A percentile compares a stretch with the other conserved stretches of the same genome.
Evolutionary conservation across 2,113 vertebrate genomes (phyloP).

Genomic region (Numenius arquata): DNA sequence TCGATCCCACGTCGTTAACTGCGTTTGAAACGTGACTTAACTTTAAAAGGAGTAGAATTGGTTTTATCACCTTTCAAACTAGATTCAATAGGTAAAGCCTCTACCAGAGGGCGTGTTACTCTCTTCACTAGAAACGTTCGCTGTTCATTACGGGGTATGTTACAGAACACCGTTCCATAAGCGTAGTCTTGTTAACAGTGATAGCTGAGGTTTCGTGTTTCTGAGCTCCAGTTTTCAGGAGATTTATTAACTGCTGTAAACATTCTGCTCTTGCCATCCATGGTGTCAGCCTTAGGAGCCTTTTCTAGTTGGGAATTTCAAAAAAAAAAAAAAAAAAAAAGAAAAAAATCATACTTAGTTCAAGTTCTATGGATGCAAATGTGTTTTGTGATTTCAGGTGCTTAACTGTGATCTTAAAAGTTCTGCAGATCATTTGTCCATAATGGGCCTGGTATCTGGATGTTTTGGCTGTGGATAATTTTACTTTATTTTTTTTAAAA

Average conservation of each 20-base stretch:
- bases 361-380: slow-evolving; percentile 65
- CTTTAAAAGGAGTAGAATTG: slow-evolving; percentile 45
- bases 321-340: background rate
- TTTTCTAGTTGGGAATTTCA: slow-evolving; percentile 52
- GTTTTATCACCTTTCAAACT: slow-evolving; percentile 46
- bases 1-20: background rate
- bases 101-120: background rate
- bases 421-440: slow-evolving; percentile 64
- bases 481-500: background rate
- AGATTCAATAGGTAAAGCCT: slow-evolving; percentile 32
- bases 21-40: slow-evolving; percentile 25
- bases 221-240: slow-evolving; percentile 69
- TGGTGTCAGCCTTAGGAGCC: slow-evolving; percentile 61
- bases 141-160: slow-evolving; percentile 36
- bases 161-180: slow-evolving; percentile 21
- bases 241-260: slow-evolving; percentile 67
- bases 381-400: slow-evolving; percentile 68
- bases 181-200: slow-evolving; percentile 57
- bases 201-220: slow-evolving; percentile 62
- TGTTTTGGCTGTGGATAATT: slow-evolving; percentile 34
- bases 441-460: slow-evolving; percentile 34
- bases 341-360: slow-evolving; percentile 27
- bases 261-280: slow-evolving; percentile 54
- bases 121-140: slow-evolving; percentile 19
- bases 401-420: slow-evolving; percentile 62